phyloP scores from a whole-genome alignment of 2,113 vertebrate genomes.

The Entomyzon cyanotis region DNA sequence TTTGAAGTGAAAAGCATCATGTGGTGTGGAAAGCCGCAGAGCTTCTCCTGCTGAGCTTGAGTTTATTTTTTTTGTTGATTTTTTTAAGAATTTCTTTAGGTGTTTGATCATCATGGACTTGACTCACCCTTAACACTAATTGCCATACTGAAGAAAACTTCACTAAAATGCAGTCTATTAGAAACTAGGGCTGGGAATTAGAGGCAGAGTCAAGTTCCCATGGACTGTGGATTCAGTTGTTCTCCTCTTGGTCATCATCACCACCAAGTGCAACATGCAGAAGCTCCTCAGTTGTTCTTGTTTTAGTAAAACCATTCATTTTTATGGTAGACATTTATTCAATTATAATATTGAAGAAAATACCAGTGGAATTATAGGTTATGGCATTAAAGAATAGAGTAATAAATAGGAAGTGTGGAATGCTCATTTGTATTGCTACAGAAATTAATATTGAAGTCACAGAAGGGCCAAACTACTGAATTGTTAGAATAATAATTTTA shows the following conservation, averaged over 20 bases:
- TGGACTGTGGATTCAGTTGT: neutral
- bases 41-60: conserved; percentile 52
- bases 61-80: conserved; percentile 18
- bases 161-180: neutral
- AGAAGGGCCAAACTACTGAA: neutral
- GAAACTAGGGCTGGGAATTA: neutral
- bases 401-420: neutral
- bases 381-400: neutral
- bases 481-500: neutral
- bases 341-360: neutral
- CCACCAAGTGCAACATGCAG: neutral
- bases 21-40: conserved; percentile 43
- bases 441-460: neutral
- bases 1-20: conserved; percentile 65
- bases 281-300: neutral
- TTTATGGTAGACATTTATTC: neutral
- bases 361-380: neutral
- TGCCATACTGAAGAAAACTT: conserved; percentile 19
- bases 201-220: neutral
- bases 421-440: neutral
- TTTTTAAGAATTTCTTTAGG: conserved; percentile 3
- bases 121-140: conserved; percentile 42
- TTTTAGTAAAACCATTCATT: neutral
- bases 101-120: conserved; percentile 52
- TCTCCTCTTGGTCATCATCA: neutral